A percentile compares a stretch with the other conserved stretches of the same genome.
phyloP scores from a whole-genome alignment of 1,140 invertebrate species.

The Nilaparvata lugens region DNA sequence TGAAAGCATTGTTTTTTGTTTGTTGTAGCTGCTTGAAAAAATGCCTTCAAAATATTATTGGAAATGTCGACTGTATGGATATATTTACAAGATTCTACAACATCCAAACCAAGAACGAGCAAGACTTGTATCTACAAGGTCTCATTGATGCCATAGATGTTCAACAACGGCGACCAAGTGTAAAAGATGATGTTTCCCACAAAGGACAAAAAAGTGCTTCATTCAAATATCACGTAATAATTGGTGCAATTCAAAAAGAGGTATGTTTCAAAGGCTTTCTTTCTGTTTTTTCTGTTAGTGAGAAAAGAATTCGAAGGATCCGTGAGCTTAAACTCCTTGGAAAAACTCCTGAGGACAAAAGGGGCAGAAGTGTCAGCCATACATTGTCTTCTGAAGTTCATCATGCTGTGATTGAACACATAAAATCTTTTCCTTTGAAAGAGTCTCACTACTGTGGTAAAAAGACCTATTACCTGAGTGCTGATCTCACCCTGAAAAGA shows the following conservation, averaged over 20 bases:
- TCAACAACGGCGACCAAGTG: background rate
- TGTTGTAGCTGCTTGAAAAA: background rate
- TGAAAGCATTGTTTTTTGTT: background rate
- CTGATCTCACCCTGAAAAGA: slow-evolving; percentile 16
- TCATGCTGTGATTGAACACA: slow-evolving; percentile 7
- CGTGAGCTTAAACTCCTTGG: background rate
- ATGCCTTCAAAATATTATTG: background rate
- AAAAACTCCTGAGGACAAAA: slow-evolving; percentile 10
- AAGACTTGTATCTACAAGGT: background rate
- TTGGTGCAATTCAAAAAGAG: no score
- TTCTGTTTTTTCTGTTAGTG: background rate
- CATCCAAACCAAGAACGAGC: background rate
- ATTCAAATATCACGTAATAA: no score
- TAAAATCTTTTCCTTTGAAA: slow-evolving; percentile 16
- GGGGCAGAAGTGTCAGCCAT: slow-evolving; percentile 11
- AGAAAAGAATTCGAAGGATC: slow-evolving; percentile 9
- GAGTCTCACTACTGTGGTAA: slow-evolving; percentile 8
- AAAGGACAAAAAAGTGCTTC: no score
- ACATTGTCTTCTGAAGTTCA: background rate
- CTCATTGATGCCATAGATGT: background rate
- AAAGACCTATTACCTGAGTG: slow-evolving; percentile 1
- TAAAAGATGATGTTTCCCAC: no score
- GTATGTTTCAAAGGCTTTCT: no score
- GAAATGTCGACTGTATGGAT: background rate
- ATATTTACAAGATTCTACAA: background rate